Evolutionary conservation across 2,797 vertebrate genomes (phyloP).

Genomic region (Parambassis ranga): DNA sequence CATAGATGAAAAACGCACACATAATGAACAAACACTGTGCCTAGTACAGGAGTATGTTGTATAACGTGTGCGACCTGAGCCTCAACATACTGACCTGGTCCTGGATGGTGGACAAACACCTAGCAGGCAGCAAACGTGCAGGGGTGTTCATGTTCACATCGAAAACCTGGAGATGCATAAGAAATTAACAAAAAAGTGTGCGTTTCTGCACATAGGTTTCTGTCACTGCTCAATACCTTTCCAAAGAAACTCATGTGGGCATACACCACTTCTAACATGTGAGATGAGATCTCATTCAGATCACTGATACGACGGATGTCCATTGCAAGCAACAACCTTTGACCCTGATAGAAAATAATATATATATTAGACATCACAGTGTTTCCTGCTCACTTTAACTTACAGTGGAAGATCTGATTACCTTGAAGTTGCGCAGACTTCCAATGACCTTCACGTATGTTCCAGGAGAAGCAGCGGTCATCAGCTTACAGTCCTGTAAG

Average conservation of each 20-base stretch:
- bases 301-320: constrained; percentile 39
- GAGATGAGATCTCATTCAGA: constrained; percentile 70
- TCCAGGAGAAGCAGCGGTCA: constrained; percentile 6
- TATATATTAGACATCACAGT: too few relatives aligned
- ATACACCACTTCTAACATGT: constrained; percentile 69
- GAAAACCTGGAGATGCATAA: constrained; percentile 30
- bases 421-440: constrained; percentile 16
- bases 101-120: constrained; percentile 24
- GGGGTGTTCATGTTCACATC: constrained; percentile 61
- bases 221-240: constrained; percentile 34
- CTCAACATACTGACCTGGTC: constrained; percentile 39
- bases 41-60: too few relatives aligned
- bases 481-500: constrained; percentile 5
- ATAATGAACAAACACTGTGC: too few relatives aligned
- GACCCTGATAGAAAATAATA: constrained; percentile 29
- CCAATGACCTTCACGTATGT: constrained; percentile 60
- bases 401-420: too few relatives aligned
- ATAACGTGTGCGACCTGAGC: too few relatives aligned
- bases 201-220: too few relatives aligned
- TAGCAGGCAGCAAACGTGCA: background rate
- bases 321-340: constrained; percentile 42
- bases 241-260: constrained; percentile 49
- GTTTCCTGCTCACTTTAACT: background rate
- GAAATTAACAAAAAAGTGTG: too few relatives aligned
- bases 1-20: background rate